phyloP scores from a whole-genome alignment of 2,113 vertebrate species.

The Laticauda laticaudata region DNA sequence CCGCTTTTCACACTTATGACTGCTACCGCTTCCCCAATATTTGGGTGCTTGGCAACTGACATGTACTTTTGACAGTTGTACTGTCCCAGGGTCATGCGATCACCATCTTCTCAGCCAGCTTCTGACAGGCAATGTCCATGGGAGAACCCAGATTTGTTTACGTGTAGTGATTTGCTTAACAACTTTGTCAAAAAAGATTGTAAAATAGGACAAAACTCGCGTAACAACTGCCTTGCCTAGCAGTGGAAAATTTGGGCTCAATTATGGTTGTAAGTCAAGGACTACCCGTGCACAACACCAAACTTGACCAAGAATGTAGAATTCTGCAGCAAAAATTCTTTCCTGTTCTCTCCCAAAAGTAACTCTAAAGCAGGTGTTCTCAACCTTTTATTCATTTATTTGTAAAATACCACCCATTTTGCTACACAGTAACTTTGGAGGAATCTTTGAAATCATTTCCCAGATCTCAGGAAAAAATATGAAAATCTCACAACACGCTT shows the following conservation, averaged over 20 bases:
- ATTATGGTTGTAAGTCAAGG: not conserved
- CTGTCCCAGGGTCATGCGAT: not conserved
- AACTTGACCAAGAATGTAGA: not conserved
- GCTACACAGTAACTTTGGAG: not conserved
- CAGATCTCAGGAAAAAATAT: not conserved
- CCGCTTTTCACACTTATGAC: not conserved
- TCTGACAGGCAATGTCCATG: not conserved
- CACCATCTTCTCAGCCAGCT: not conserved
- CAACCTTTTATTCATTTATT: not conserved
- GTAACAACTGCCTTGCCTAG: not conserved
- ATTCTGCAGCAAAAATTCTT: not conserved
- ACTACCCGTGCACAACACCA: not conserved
- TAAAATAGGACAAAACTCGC: not conserved
- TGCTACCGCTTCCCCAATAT: not conserved
- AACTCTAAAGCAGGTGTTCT: not conserved
- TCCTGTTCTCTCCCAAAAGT: not conserved
- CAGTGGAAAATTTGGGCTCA: not conserved
- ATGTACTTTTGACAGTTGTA: not conserved
- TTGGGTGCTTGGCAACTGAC: not conserved
- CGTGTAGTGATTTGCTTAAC: not conserved
- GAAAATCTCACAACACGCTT: not conserved
- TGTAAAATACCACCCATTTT: not conserved
- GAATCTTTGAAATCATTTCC: not conserved
- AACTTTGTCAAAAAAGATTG: not conserved
- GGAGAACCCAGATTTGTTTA: not conserved